phyloP scores from a whole-genome alignment of 2,797 vertebrate genomes.

The Macropus fuliginosus region DNA sequence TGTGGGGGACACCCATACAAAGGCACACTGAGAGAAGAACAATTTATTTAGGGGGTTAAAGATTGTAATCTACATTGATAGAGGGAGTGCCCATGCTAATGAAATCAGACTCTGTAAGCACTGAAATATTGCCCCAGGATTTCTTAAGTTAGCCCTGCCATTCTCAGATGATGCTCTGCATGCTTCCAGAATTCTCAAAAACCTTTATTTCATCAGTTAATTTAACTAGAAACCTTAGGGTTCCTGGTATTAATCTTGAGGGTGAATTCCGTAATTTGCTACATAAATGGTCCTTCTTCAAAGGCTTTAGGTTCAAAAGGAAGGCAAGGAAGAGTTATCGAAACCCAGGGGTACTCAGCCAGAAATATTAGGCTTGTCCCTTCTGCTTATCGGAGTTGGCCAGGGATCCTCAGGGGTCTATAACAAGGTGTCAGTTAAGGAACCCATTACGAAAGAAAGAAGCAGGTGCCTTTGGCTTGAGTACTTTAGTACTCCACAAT shows the following conservation, averaged over 20 bases:
- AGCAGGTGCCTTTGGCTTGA: not conserved
- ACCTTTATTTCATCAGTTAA: fast-evolving
- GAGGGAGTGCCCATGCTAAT: fast-evolving
- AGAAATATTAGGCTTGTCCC: fast-evolving
- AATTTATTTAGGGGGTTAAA: not conserved
- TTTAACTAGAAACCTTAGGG: fast-evolving
- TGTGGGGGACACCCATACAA: not conserved
- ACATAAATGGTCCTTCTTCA: fast-evolving
- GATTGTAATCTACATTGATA: not conserved
- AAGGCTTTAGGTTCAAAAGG: fast-evolving
- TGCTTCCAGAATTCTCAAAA: not conserved
- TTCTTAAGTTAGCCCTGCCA: not conserved
- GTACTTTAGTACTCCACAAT: fast-evolving
- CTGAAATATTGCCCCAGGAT: not conserved
- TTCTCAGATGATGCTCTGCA: fast-evolving
- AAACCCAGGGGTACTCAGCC: fast-evolving
- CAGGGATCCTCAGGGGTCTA: fast-evolving
- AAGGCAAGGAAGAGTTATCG: fast-evolving
- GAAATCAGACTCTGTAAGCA: fast-evolving
- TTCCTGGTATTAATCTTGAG: fast-evolving
- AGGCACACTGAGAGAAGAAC: not conserved
- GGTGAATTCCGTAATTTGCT: not conserved
- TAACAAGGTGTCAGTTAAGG: fast-evolving
- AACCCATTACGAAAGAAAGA: fast-evolving
- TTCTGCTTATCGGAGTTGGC: fast-evolving